These are phyloP conservation scores for Lepus americanus DNA, from an alignment of 2,113 vertebrate species.

Conservation along the genomic window DNA sequence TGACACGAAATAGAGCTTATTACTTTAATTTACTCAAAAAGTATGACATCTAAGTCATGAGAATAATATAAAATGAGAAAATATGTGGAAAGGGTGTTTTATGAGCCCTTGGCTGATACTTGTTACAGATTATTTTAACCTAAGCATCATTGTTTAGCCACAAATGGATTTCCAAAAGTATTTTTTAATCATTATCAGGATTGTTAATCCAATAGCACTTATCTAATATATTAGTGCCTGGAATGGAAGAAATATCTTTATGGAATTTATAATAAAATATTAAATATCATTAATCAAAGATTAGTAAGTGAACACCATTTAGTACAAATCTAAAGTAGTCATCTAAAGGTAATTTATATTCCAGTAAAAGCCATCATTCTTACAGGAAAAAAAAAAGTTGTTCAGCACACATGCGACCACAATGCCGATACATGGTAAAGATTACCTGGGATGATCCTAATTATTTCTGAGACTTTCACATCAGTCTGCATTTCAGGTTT, in stretches of 20 bases:
- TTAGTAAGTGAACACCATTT: neutral
- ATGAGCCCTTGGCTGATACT: neutral
- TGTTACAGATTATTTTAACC: neutral
- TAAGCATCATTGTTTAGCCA: neutral
- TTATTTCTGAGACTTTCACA: neutral
- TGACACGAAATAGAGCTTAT: conserved; percentile 56
- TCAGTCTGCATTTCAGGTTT: neutral
- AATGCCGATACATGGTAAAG: neutral
- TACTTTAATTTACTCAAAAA: conserved; percentile 67
- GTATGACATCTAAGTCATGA: conserved; percentile 43
- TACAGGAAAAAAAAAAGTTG: neutral
- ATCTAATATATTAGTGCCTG: neutral
- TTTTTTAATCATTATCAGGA: neutral
- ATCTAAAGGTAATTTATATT: neutral
- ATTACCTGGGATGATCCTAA: neutral
- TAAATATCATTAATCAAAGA: neutral
- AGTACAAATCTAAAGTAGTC: neutral
- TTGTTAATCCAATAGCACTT: neutral
- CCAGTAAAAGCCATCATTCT: neutral
- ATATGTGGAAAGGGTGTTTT: neutral
- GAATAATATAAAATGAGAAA: conserved; percentile 35
- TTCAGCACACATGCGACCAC: neutral
- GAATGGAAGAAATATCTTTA: neutral
- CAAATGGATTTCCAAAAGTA: neutral
- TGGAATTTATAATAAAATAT: neutral